phyloP scores from a whole-genome alignment of 2,888 invertebrate species.

The Synanthedon andrenaeformis region DNA sequence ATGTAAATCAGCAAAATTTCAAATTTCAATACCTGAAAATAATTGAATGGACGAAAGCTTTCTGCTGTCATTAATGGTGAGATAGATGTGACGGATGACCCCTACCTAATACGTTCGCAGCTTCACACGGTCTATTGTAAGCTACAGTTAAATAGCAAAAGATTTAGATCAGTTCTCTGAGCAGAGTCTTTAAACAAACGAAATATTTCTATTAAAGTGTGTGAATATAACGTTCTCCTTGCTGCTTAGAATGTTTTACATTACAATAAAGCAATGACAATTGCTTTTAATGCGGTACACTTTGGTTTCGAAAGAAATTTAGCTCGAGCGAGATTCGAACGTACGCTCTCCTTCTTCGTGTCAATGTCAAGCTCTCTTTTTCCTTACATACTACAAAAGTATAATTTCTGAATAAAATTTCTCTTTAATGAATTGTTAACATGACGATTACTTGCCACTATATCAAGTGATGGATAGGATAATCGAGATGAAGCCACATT shows the following conservation, averaged over 20 bases:
- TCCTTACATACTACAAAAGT: too few relatives aligned
- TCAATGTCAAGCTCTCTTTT: too few relatives aligned
- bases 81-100: constrained; percentile 2
- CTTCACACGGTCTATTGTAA: constrained; percentile 31
- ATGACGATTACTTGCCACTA: too few relatives aligned
- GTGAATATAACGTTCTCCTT: constrained; percentile 62
- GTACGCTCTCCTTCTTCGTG: too few relatives aligned
- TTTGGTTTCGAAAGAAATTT: too few relatives aligned
- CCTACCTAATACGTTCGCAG: constrained; percentile 1
- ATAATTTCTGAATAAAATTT: too few relatives aligned
- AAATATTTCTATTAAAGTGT: constrained; percentile 20
- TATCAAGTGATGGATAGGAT: too few relatives aligned
- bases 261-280: constrained; percentile 13
- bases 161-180: constrained; percentile 34
- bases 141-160: constrained; percentile 37
- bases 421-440: too few relatives aligned
- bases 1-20: not conserved
- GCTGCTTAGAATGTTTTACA: constrained; percentile 24
- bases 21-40: not conserved
- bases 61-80: not conserved
- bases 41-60: not conserved
- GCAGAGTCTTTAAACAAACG: constrained; percentile 14
- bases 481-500: not conserved
- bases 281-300: too few relatives aligned
- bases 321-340: too few relatives aligned